Evolutionary conservation across 2,888 invertebrate genomes (phyloP), one percentile per base, ranked within the genome.

Genomic region (Spodoptera exigua): DNA sequence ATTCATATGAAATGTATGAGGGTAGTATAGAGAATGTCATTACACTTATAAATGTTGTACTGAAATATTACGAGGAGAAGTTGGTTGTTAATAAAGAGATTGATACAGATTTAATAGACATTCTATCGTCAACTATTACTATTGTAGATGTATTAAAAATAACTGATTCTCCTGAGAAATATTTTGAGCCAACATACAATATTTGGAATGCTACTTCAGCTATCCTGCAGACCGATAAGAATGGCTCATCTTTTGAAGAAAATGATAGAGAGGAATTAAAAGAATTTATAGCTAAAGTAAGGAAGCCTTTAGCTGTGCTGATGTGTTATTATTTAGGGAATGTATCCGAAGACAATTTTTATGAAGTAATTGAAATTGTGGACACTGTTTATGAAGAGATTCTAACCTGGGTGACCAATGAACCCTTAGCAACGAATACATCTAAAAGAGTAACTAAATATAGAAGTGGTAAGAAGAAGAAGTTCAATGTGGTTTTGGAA

Each of bases 41-140:
- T 4, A 82, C 69, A 43, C 88, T 93, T 73, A 82, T 93, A 37
- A 83, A 82, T 58, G 76, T 84, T 45, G 85, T 91, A 44, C 65
- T 94, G 7, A 74, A 78, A 43, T 90, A 91, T 73, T 92, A 91
- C 74, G 88, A 91, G 70, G 84, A 83, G 13, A 92, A 91, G 74
- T 83, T 92, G 58, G 81, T 87, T 0, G 75, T 81, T 44, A 82
- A 86, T 32, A 89, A 91, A 58, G 89, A 90, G 63, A 87, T 92
- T 53, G 93, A 93, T 61, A 76, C 84, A 1, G 92, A 92, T 69
- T 78, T 93, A 21, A 79, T 89, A 2, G 90, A 92, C 59, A 83
- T 93, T 40, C 76, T 93, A 12, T 91, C 92, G 32, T 89, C 90
- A 3, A 84, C 84, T 16, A 87, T 80, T 14, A 85, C 89, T 11